These are phyloP conservation scores for Antennarius striatus DNA, from an alignment of 2,113 vertebrate species.

Conservation along the genomic window DNA sequence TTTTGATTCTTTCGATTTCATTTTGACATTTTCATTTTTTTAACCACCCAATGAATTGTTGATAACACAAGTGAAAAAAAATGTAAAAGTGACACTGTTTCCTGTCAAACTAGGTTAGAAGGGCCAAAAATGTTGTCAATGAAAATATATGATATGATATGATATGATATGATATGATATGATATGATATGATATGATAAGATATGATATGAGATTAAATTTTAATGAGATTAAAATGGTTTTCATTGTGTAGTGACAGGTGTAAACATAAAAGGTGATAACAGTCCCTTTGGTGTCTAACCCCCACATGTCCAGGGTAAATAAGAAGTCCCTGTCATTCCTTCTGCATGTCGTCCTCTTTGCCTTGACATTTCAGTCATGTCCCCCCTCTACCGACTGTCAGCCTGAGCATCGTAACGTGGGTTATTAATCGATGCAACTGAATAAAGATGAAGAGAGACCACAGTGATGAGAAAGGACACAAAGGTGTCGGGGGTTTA, in stretches of 20 bases:
- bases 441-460: constrained; percentile 74
- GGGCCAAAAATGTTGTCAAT: too few species aligned
- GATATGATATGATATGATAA: too few species aligned
- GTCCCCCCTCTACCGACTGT: constrained; percentile 49
- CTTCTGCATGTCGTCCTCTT: constrained; percentile 25
- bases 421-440: constrained; percentile 67
- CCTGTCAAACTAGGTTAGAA: too few species aligned
- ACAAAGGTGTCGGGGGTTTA: constrained; percentile 63
- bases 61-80: too few species aligned
- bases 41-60: too few species aligned
- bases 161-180: too few species aligned
- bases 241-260: constrained; percentile 26
- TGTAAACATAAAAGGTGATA: constrained; percentile 15
- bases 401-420: constrained; percentile 51
- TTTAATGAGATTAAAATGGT: not conserved
- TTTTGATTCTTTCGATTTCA: constrained; percentile 29
- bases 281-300: constrained; percentile 21
- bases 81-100: too few species aligned
- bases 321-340: constrained; percentile 20
- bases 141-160: too few species aligned
- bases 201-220: too few species aligned
- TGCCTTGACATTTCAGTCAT: constrained; percentile 60
- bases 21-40: constrained; percentile 38
- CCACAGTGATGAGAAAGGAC: constrained; percentile 68
- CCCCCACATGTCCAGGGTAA: constrained; percentile 36